A percentile compares a stretch with the other conserved stretches of the same genome.
These are phyloP conservation scores for Drosophila pseudotakahashii DNA, from an alignment of 2,888 invertebrate species.

Conservation along the genomic window DNA sequence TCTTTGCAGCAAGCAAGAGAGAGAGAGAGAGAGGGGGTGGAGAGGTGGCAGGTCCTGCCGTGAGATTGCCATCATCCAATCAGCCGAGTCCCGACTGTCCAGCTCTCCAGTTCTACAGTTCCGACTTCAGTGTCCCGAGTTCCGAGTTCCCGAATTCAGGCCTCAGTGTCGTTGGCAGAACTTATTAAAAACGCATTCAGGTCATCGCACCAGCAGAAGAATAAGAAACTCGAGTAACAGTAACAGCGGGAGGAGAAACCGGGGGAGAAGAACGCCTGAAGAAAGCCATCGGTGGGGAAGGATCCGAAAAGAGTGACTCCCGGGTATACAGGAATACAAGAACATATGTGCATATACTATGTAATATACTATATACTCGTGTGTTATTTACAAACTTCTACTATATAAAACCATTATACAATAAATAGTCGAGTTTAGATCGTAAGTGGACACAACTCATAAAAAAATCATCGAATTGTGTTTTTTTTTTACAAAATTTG, in stretches of 20 bases:
- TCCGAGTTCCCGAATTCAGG: constrained; percentile 13
- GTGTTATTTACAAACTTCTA: too few relatives aligned
- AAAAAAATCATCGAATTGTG: too few relatives aligned
- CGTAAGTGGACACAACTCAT: too few relatives aligned
- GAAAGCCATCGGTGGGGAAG: not conserved
- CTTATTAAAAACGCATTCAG: constrained; percentile 68
- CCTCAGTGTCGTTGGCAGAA: constrained; percentile 37
- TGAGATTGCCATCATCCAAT: constrained; percentile 68
- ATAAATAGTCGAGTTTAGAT: too few relatives aligned
- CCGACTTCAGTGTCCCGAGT: too few relatives aligned
- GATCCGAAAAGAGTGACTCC: not conserved
- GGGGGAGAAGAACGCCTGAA: not conserved
- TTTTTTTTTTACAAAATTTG: too few relatives aligned
- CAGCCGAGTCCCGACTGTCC: constrained; percentile 45
- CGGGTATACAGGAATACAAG: too few relatives aligned
- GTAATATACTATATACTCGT: too few relatives aligned
- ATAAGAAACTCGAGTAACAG: constrained; percentile 10
- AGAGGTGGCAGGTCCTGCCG: constrained; percentile 34
- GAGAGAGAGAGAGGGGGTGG: not conserved
- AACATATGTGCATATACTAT: too few relatives aligned
- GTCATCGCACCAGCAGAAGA: constrained; percentile 39
- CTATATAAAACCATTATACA: too few relatives aligned
- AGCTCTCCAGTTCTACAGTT: not conserved
- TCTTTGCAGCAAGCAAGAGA: not conserved
- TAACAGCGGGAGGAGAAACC: not conserved